Conservation (phyloP, 2,113 vertebrate species). For the Nerophis lumbriciformis region DNA sequence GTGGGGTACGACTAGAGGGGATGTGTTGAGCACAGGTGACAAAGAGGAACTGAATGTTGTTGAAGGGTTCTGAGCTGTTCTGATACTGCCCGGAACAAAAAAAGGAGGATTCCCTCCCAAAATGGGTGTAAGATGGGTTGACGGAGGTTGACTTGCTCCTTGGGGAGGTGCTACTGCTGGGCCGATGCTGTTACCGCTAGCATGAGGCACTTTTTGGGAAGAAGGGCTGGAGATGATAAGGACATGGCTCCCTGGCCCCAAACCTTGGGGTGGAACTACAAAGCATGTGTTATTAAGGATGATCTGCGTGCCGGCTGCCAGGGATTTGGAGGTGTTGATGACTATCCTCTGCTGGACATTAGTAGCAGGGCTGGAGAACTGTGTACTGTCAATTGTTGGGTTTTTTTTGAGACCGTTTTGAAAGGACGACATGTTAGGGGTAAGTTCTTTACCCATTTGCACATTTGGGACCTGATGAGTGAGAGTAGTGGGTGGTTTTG, state of each 20-base stretch:
- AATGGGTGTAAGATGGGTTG: constrained; percentile 22
- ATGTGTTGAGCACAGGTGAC: constrained; percentile 18
- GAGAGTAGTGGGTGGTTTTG: constrained; percentile 32
- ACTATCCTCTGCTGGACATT: constrained; percentile 86
- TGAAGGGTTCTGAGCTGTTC: constrained; percentile 31
- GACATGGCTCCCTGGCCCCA: constrained; percentile 88
- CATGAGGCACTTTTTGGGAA: constrained; percentile 57
- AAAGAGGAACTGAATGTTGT: constrained; percentile 18
- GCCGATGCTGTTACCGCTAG: constrained; percentile 22
- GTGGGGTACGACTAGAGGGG: constrained; percentile 26
- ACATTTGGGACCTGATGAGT: constrained; percentile 16
- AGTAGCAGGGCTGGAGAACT: constrained; percentile 43
- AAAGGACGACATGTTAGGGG: constrained; percentile 8
- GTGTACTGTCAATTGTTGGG: constrained; percentile 29
- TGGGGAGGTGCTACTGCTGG: constrained; percentile 22
- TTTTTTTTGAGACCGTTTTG: constrained; percentile 21
- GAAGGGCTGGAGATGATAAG: constrained; percentile 80
- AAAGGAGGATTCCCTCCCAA: constrained; percentile 38
- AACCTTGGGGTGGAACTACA: constrained; percentile 90
- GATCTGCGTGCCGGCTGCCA: constrained; percentile 92
- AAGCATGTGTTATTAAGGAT: constrained; percentile 87
- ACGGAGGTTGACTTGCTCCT: constrained; percentile 17
- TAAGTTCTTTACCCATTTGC: constrained; percentile 14
- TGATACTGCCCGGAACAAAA: constrained; percentile 15
- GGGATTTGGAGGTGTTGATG: constrained; percentile 84